A percentile compares a stretch with the other conserved stretches of the same genome.
Evolutionary conservation across 2,797 vertebrate species (phyloP).

Genomic region (Phrynocephalus guinanensis): DNA sequence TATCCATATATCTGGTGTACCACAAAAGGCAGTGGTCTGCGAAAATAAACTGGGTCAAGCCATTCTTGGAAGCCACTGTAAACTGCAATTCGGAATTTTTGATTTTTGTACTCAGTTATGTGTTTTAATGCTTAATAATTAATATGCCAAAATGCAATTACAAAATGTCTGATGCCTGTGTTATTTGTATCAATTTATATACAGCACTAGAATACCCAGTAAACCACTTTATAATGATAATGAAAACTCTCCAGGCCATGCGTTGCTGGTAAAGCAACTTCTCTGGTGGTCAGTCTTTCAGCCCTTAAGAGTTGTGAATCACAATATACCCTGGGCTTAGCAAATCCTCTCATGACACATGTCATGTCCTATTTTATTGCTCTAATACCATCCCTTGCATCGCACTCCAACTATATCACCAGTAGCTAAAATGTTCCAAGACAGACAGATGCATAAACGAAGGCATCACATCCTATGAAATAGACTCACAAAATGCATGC

Average conservation of each 20-base stretch:
- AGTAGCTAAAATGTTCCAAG: constrained; percentile 28
- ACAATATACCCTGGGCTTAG: constrained; percentile 64
- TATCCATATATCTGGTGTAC: constrained; percentile 44
- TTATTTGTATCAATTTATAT: constrained; percentile 31
- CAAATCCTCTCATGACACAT: constrained; percentile 64
- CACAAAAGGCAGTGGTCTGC: constrained; percentile 58
- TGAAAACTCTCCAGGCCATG: constrained; percentile 65
- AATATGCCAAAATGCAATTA: background rate
- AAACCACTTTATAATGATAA: constrained; percentile 72
- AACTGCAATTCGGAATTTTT: constrained; percentile 28
- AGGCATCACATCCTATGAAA: constrained; percentile 42
- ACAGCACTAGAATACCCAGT: constrained; percentile 45
- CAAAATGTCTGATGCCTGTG: background rate
- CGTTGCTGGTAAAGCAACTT: constrained; percentile 65
- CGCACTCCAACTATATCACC: constrained; percentile 19
- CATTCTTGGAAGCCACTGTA: constrained; percentile 56
- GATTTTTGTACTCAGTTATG: constrained; percentile 37
- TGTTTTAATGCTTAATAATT: constrained; percentile 16
- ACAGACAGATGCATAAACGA: constrained; percentile 30
- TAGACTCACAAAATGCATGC: constrained; percentile 1
- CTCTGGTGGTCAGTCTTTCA: constrained; percentile 72
- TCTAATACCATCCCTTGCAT: constrained; percentile 35
- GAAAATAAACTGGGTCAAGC: constrained; percentile 63
- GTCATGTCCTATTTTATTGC: constrained; percentile 65
- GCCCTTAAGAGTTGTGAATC: constrained; percentile 67